Evolutionary conservation across 1,140 invertebrate genomes (phyloP).

Genomic region (Cydia amplana): DNA sequence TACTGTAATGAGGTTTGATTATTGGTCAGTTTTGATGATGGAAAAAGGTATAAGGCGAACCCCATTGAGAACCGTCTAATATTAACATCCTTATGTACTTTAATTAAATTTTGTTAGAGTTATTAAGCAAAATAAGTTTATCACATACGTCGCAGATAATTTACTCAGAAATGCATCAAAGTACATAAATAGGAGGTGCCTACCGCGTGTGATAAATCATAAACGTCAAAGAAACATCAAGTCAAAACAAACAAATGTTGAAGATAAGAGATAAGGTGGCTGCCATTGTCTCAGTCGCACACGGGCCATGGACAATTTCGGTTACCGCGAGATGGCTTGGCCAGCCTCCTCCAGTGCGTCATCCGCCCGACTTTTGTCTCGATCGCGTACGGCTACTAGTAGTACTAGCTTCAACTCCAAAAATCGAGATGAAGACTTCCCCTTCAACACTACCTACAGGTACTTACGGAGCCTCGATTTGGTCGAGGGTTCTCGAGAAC

Average conservation of each 20-base stretch:
- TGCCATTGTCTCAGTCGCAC: constrained; percentile 44
- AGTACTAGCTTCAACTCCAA: constrained; percentile 59
- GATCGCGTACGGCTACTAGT: constrained; percentile 45
- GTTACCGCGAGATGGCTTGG: constrained; percentile 75
- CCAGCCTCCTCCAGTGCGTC: constrained; percentile 62
- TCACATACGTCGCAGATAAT: not conserved
- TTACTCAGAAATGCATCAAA: constrained; percentile 30
- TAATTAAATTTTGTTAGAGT: too few species aligned
- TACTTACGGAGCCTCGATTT: constrained; percentile 67
- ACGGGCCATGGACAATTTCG: constrained; percentile 65
- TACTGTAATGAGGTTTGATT: too few species aligned
- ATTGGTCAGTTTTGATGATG: too few species aligned
- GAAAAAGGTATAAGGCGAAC: too few species aligned
- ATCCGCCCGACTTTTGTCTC: constrained; percentile 44
- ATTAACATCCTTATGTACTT: too few species aligned
- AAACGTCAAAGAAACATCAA: constrained; percentile 52
- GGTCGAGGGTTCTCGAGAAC: constrained; percentile 61
- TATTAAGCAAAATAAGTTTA: too few species aligned
- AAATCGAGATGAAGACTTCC: constrained; percentile 65
- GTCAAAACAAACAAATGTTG: constrained; percentile 58
- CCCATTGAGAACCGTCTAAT: too few species aligned
- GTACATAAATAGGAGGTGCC: constrained; percentile 55
- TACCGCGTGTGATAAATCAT: constrained; percentile 59
- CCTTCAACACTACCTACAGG: constrained; percentile 59
- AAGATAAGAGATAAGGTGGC: constrained; percentile 55